Evolutionary conservation across 2,113 vertebrate genomes (phyloP).

Genomic region (Seriola rivoliana): DNA sequence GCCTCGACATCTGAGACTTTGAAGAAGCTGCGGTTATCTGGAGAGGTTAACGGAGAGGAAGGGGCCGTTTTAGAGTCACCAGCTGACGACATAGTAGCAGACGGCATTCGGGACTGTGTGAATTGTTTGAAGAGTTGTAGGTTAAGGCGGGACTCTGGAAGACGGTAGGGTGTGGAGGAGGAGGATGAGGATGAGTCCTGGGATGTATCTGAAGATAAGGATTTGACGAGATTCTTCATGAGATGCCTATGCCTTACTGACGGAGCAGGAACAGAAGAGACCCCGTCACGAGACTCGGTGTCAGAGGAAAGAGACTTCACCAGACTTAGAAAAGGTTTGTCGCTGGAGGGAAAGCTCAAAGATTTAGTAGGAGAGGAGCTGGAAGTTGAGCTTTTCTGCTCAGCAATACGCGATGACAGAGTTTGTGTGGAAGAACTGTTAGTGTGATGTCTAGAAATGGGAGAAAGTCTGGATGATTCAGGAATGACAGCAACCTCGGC

Average conservation of each 20-base stretch:
- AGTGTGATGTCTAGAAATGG: constrained; percentile 28
- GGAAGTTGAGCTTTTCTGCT: constrained; percentile 83
- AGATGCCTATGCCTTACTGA: constrained; percentile 89
- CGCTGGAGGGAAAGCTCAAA: constrained; percentile 81
- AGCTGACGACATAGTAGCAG: constrained; percentile 60
- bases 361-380: constrained; percentile 90
- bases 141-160: constrained; percentile 93
- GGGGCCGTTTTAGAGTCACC: constrained; percentile 96
- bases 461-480: constrained; percentile 75
- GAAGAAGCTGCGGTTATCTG: constrained; percentile 96
- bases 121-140: constrained; percentile 98
- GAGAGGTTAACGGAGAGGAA: constrained; percentile 91
- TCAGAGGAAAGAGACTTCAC: constrained; percentile 94
- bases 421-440: constrained; percentile 61
- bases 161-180: constrained; percentile 77
- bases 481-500: constrained; percentile 77
- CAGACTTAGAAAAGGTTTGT: constrained; percentile 90
- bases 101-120: constrained; percentile 88
- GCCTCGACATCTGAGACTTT: constrained; percentile 95
- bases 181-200: constrained; percentile 81
- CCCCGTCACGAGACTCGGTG: constrained; percentile 88
- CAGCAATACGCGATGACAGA: constrained; percentile 77
- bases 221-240: constrained; percentile 97
- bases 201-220: constrained; percentile 94
- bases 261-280: constrained; percentile 78